A percentile compares a stretch with the other conserved stretches of the same genome.
Conservation (phyloP, 2,888 invertebrate species). For the Anodontia alba region DNA sequence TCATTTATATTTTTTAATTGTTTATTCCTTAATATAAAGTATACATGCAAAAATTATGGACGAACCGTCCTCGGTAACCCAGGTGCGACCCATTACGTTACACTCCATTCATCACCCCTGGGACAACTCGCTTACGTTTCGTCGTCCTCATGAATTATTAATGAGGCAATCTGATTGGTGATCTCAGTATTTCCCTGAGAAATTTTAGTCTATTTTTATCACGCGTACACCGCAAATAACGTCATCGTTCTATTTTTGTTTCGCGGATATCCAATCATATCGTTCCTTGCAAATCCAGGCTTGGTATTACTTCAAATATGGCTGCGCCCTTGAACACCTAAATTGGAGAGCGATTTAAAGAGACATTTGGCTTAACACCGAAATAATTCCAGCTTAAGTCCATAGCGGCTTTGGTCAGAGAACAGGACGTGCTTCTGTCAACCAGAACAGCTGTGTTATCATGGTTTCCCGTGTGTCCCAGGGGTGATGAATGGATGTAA, state of each 20-base stretch:
- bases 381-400: neutral
- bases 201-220: slow-evolving; percentile 11
- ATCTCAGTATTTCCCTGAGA: slow-evolving; percentile 1
- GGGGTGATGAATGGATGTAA: neutral
- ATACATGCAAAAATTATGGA: no score
- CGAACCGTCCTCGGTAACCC: neutral
- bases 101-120: neutral
- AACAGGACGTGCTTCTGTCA: neutral
- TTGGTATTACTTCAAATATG: neutral
- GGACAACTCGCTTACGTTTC: neutral
- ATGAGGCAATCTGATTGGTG: slow-evolving; percentile 11
- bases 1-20: no score
- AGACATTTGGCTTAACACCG: neutral
- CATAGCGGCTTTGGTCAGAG: neutral
- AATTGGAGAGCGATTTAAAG: neutral
- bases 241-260: slow-evolving; percentile 5
- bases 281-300: neutral
- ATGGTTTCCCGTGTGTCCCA: neutral
- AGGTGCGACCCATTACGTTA: neutral
- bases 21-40: no score
- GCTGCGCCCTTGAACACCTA: neutral
- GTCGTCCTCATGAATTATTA: neutral
- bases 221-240: neutral
- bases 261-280: neutral
- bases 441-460: neutral